Base-by-base conservation (phyloP, 2,888 invertebrate species). In the Plebejus anna region DNA sequence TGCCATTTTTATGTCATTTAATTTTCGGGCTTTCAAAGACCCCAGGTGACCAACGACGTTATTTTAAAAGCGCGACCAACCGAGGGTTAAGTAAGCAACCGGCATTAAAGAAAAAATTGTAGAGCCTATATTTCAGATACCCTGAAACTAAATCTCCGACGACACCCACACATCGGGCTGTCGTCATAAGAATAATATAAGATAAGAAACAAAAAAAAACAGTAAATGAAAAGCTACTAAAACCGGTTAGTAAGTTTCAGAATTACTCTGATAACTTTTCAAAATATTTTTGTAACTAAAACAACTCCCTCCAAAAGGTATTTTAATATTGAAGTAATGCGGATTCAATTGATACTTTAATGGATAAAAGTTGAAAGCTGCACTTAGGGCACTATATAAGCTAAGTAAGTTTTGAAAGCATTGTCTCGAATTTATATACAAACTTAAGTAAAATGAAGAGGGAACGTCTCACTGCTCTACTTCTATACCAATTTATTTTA, bases 401-500 rank as follows among this genome's bases (percentile, higher is more conserved):
- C 72, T 47, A 72, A 72, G 47, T 42, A 72, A 47, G 72, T 72
- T 72, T 51, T 51, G 47, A 47, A 72, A 72, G 71, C 55, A 73
- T 73, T 73, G 22, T 55, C 73, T 73, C 73, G 73, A 73, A 73
- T 73, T 73, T 73, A 73, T 73, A 73, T 32, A 73, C 55, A 73
- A 73, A 73, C 73, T 73, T 73, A 73, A 73, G 73, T 73, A 55
- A 51, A 73, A 73, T 73, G 73, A 73, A 73, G 73, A 72, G 72
- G 22, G 51, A 51, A 72, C 47, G 22, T 72, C 55, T 73, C 55
- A 32, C 28, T 16, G 51, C 73, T 55, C 73, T 51, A 16, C 28
- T 55, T 55, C 73, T 55, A 73, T 73, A 55, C 55, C 73, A 32
- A 73, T 73, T 73, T 73, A 73, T 55, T 73, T 73, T 51, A 73